phyloP scores from a whole-genome alignment of 2,113 vertebrate genomes.

The Leiothrix lutea region DNA sequence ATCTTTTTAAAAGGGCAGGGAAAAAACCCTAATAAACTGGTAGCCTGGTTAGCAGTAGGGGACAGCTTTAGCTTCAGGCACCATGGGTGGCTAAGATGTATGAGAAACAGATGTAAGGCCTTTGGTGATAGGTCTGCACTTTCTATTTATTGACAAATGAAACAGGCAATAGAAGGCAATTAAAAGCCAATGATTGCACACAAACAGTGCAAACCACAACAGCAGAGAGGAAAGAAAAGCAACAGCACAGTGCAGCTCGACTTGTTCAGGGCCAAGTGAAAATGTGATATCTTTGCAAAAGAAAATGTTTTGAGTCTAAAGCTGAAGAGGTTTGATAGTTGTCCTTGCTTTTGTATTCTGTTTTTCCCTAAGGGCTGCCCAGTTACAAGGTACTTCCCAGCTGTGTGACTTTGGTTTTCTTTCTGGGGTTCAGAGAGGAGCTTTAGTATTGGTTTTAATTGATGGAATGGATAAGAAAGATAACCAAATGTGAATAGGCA shows the following conservation, averaged over 20 bases:
- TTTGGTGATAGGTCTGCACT: conserved; percentile 58
- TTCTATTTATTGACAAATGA: conserved; percentile 77
- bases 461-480: not conserved
- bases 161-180: conserved; percentile 72
- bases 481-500: not conserved
- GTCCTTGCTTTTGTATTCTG: conserved; percentile 1
- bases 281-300: conserved; percentile 11
- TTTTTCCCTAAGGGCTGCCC: not conserved
- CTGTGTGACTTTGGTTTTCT: not conserved
- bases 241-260: not conserved
- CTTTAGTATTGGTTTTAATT: not conserved
- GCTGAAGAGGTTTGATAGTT: not conserved
- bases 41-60: conserved; percentile 72
- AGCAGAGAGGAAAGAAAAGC: conserved; percentile 48
- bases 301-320: conserved; percentile 36
- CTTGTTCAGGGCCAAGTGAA: conserved; percentile 20
- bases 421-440: not conserved
- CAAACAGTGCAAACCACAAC: conserved; percentile 55
- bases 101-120: conserved; percentile 80
- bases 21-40: conserved; percentile 72
- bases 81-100: conserved; percentile 79
- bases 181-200: conserved; percentile 67
- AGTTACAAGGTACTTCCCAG: not conserved
- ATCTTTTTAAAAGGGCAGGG: conserved; percentile 76
- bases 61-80: conserved; percentile 63